Percentiles rank a stretch among this genome's conserved stretches.
phyloP scores from a whole-genome alignment of 1,140 invertebrate genomes.

The Chironomus tepperi region DNA sequence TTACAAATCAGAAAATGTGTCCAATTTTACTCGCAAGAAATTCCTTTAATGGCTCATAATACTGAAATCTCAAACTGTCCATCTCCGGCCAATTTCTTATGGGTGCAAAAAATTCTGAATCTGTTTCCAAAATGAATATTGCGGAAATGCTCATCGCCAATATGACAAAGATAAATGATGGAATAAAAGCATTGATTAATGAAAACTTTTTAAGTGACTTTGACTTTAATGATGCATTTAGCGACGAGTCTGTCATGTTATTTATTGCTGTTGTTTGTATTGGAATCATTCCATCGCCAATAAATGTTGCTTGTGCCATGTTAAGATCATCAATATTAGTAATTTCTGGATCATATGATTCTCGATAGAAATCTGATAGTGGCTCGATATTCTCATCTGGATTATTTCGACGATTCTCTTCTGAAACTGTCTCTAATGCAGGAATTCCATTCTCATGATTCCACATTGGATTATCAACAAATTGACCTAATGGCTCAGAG shows the following conservation, averaged over 20 bases:
- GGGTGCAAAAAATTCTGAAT: constrained; percentile 56
- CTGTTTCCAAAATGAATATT: constrained; percentile 63
- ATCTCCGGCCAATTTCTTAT: constrained; percentile 71
- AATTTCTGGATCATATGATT: constrained; percentile 27
- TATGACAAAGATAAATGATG: constrained; percentile 59
- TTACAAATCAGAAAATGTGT: constrained; percentile 22
- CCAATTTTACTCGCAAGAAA: constrained; percentile 45
- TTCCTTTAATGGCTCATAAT: constrained; percentile 74
- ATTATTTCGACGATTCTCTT: constrained; percentile 40
- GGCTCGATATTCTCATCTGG: background rate
- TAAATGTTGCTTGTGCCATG: constrained; percentile 27
- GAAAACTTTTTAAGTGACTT: constrained; percentile 45
- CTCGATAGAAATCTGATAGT: constrained; percentile 5
- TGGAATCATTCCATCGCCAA: constrained; percentile 27
- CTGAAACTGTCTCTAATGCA: constrained; percentile 51
- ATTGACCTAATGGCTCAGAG: constrained; percentile 43
- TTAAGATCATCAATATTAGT: constrained; percentile 35
- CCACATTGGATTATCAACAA: constrained; percentile 34
- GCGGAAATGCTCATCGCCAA: constrained; percentile 53
- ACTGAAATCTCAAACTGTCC: constrained; percentile 63
- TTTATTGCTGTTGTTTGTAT: constrained; percentile 26
- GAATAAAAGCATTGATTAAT: constrained; percentile 58
- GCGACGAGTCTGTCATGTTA: constrained; percentile 23
- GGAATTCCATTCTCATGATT: constrained; percentile 47
- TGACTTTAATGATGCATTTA: constrained; percentile 25